Base-by-base conservation (phyloP, 2,888 invertebrate species). In the Dysmachus trigonus region DNA sequence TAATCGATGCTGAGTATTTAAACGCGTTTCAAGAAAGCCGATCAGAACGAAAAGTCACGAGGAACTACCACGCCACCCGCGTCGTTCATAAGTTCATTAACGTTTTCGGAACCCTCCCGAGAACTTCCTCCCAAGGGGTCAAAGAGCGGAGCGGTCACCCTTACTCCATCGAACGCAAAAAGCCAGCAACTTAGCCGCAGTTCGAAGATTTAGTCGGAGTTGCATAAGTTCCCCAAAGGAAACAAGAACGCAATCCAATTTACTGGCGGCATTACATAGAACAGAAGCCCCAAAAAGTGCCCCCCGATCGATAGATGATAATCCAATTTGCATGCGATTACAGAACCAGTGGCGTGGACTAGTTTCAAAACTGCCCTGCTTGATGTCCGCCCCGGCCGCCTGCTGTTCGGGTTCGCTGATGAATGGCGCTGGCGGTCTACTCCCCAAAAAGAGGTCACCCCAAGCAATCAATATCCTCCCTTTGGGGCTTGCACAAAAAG, bases 301-400 rank as follows among this genome's bases (percentile, higher is more conserved):
- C 47, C 30, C 15, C 18, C 13, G 47, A 77, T 77, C 77, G 77
- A 77, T 77, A 3, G 77, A 8, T 30, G 41, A 47, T 77, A 77
- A 77, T 77, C 77, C 77, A 77, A 77, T 77, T 77, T 77, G 47
- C 77, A 77, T 77, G 77, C 77, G 51, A 77, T 77, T 77, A 77
- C 47, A 35, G 77, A 77, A 47, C 47, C 47, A 27, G 47, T 77
- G 77, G 77, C 77, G 30, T 77, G 77, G 27, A 77, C 77, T 77
- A 77, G 77, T 77, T 77, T 77, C 62, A 47, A 38, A 51, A 77
- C 77, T 31, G 47, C 77, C 22, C 47, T 15, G 41, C 15, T 18
- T 18, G 8, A 18, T 2, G 13, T 74, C 2, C n/a, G n/a, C 33
- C 33, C 33, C 47, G 47, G 3, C 41, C 47, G 53, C 53, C 53